Percentiles rank a stretch among this genome's conserved stretches.
phyloP scores from a whole-genome alignment of 2,113 vertebrate species.

The Pseudopipra pipra region DNA sequence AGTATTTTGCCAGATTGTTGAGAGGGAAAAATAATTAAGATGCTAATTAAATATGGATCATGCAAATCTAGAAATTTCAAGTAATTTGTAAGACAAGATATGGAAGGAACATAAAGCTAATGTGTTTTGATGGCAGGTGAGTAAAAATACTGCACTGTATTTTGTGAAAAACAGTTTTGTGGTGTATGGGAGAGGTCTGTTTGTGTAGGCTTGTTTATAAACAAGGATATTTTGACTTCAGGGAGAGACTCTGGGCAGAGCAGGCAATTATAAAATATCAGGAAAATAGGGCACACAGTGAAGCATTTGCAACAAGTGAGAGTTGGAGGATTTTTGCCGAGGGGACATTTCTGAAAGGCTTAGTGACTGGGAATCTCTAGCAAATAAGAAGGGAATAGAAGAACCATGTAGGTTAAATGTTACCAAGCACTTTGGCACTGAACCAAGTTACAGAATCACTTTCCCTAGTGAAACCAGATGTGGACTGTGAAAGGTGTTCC shows the following conservation, averaged over 20 bases:
- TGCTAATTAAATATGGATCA: not conserved
- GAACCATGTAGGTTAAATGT: not conserved
- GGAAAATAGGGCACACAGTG: not conserved
- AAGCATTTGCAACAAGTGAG: not conserved
- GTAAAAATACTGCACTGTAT: not conserved
- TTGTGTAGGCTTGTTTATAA: not conserved
- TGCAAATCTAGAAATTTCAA: not conserved
- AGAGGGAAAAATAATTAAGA: not conserved
- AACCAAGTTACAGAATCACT: not conserved
- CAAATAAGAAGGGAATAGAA: not conserved
- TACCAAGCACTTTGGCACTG: not conserved
- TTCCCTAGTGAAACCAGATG: not conserved
- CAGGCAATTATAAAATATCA: not conserved
- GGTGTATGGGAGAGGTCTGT: too few relatives aligned
- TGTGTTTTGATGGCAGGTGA: not conserved
- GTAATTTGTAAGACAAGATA: not conserved
- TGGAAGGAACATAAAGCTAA: not conserved
- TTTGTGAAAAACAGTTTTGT: not conserved
- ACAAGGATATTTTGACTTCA: not conserved
- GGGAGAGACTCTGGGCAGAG: not conserved
- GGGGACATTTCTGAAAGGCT: not conserved
- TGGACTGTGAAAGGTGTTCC: not conserved
- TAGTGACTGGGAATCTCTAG: not conserved
- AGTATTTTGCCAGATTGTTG: not conserved
- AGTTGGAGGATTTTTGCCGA: not conserved